These are phyloP conservation scores for Nematostella vectensis DNA, from an alignment of 92 coral and sea anemone genomes.

Conservation along the genomic window DNA sequence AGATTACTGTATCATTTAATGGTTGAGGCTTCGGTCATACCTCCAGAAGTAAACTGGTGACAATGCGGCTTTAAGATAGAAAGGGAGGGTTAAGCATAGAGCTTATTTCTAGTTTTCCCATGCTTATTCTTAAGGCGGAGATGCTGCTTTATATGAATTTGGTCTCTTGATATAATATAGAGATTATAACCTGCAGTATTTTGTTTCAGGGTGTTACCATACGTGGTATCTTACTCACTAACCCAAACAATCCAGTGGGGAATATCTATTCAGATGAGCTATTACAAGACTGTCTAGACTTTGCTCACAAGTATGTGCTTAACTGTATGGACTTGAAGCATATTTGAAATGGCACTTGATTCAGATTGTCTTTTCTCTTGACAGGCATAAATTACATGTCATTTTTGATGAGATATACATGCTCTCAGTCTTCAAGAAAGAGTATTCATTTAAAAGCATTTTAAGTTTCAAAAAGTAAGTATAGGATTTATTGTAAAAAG, in stretches of 20 bases:
- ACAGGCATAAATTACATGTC: slow-evolving; percentile 76
- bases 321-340: not conserved
- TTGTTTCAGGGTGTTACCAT: slow-evolving; percentile 45
- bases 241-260: slow-evolving; percentile 83
- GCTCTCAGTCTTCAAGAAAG: slow-evolving; percentile 76
- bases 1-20: too few species aligned
- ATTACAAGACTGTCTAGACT: slow-evolving; percentile 54
- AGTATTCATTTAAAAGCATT: slow-evolving; percentile 49
- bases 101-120: too few species aligned
- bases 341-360: too few species aligned
- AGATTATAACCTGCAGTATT: not conserved
- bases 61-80: too few species aligned
- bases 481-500: not conserved
- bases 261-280: slow-evolving; percentile 53
- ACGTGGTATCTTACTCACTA: slow-evolving; percentile 62
- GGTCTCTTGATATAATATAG: not conserved
- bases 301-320: slow-evolving; percentile 66
- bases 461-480: slow-evolving; percentile 57
- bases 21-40: too few species aligned
- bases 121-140: too few species aligned
- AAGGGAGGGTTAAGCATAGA: too few species aligned
- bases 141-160: not conserved
- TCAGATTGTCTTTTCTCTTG: too few species aligned
- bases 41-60: too few species aligned
- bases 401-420: slow-evolving; percentile 86